A percentile compares a stretch with the other conserved stretches of the same genome.
Evolutionary conservation across 2,888 invertebrate genomes (phyloP).

Genomic region (Empis livida): DNA sequence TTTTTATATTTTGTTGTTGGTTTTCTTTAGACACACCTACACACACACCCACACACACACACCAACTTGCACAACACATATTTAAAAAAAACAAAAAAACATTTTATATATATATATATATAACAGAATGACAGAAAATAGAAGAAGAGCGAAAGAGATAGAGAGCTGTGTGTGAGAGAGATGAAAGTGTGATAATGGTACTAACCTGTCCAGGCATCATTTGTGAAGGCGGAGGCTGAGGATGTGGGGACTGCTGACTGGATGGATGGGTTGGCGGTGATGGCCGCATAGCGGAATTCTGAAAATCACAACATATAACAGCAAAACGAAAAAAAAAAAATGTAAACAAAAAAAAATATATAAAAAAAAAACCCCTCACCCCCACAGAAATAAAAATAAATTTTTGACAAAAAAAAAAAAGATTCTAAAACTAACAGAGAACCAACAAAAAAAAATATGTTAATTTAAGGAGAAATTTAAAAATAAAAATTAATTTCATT

Average conservation of each 20-base stretch:
- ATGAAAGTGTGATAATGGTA: constrained; percentile 2
- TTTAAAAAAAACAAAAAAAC: neutral
- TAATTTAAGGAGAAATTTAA: too few species aligned
- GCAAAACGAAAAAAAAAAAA: constrained; percentile 15
- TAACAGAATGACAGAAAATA: too few species aligned
- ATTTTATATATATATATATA: neutral
- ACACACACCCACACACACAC: too few species aligned
- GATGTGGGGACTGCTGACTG: constrained; percentile 81
- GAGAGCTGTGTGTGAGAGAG: too few species aligned
- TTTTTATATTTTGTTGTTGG: too few species aligned
- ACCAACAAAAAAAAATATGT: too few species aligned
- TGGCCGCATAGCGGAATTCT: constrained; percentile 70
- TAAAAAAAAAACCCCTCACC: constrained; percentile 9
- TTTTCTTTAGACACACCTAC: too few species aligned
- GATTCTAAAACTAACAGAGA: too few species aligned
- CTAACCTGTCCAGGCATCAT: constrained; percentile 64
- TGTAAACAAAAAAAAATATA: constrained; percentile 6
- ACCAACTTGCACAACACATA: too few species aligned
- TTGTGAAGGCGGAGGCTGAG: constrained; percentile 69
- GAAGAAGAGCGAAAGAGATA: too few species aligned
- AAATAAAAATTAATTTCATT: too few species aligned
- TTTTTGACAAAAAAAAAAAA: too few species aligned
- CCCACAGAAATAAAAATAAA: neutral
- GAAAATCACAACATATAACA: constrained; percentile 31
- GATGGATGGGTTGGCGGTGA: constrained; percentile 78